Evolutionary conservation across 2,888 invertebrate genomes (phyloP).

Genomic region (Ectemnius lituratus): DNA sequence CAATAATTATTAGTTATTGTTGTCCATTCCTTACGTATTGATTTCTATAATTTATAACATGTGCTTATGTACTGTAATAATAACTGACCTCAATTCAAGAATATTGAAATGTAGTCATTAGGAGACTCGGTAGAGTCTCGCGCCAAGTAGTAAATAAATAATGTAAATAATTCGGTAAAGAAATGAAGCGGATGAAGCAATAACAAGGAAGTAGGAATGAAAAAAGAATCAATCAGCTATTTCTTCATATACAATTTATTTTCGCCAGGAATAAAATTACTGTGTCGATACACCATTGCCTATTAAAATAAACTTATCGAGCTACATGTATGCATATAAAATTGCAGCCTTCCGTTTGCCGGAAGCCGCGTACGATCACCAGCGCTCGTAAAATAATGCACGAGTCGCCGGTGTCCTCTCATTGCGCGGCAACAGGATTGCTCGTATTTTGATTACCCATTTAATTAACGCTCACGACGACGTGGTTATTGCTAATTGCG

Average conservation of each 20-base stretch:
- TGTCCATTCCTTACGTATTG: too few species aligned
- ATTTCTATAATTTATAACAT: too few species aligned
- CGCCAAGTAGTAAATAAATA: too few species aligned
- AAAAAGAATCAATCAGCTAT: too few species aligned
- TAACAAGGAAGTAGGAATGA: too few species aligned
- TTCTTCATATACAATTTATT: slow-evolving; percentile 19
- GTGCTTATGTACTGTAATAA: too few species aligned
- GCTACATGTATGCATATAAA: slow-evolving; percentile 3
- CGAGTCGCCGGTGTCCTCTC: slow-evolving; percentile 9
- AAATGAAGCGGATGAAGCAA: too few species aligned
- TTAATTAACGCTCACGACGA: slow-evolving; percentile 32
- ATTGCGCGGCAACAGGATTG: slow-evolving; percentile 36
- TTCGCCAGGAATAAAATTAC: slow-evolving; percentile 23
- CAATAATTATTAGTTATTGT: too few species aligned
- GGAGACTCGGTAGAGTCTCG: too few species aligned
- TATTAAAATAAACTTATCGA: slow-evolving; percentile 34
- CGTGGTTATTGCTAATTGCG: slow-evolving; percentile 28
- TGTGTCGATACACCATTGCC: slow-evolving; percentile 16
- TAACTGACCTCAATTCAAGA: too few species aligned
- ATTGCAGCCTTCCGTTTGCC: background rate
- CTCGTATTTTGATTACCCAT: slow-evolving; percentile 53
- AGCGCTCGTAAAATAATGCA: background rate
- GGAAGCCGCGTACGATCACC: background rate
- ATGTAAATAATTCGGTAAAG: too few species aligned
- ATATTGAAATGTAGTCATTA: too few species aligned